Percentiles rank a stretch among this genome's conserved stretches.
Conservation (phyloP, 2,113 vertebrate species). For the Pedetes capensis region DNA sequence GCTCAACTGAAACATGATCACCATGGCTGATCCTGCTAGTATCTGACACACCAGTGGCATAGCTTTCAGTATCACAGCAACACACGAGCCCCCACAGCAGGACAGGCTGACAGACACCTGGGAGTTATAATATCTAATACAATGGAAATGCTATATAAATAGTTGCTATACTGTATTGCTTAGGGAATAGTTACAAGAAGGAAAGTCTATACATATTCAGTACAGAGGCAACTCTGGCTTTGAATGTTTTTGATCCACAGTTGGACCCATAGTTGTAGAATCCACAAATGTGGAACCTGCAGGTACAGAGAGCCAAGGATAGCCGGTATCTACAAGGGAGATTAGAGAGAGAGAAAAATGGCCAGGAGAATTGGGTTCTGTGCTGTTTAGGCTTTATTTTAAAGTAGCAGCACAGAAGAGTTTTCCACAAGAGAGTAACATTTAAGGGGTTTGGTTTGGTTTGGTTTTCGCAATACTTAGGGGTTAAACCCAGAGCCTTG, state of each 20-base stretch:
- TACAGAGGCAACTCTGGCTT: background rate
- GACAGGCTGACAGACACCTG: too few relatives aligned
- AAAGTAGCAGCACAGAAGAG: background rate
- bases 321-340: background rate
- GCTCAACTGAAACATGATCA: too few relatives aligned
- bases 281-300: too few relatives aligned
- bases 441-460: background rate
- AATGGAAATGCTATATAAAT: too few relatives aligned
- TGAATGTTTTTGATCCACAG: background rate
- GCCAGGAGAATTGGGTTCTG: background rate
- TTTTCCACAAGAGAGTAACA: background rate
- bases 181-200: too few relatives aligned
- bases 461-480: too few relatives aligned
- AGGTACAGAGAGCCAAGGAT: background rate
- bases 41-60: too few relatives aligned
- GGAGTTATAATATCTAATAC: background rate
- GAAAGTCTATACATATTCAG: background rate
- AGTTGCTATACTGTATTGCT: too few relatives aligned
- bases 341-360: background rate
- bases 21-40: too few relatives aligned
- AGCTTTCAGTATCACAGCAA: too few relatives aligned
- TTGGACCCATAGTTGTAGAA: background rate
- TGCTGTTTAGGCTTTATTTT: background rate
- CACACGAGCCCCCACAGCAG: too few relatives aligned
- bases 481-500: too few relatives aligned